Evolutionary conservation across 1,140 invertebrate genomes (phyloP).

Genomic region (Caenorhabditis briggsae): DNA sequence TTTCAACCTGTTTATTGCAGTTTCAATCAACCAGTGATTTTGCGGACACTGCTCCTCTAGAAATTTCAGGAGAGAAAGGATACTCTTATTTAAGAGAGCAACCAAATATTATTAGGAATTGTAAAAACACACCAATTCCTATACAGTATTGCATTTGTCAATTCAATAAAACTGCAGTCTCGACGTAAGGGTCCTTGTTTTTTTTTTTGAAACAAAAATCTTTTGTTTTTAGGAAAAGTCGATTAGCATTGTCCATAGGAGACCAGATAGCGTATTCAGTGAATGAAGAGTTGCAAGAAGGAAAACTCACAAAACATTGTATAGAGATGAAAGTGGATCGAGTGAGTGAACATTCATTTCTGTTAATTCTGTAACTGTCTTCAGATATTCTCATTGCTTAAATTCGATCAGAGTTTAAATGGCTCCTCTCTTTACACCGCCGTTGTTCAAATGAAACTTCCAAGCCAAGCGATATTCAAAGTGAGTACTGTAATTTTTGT

Average conservation of each 20-base stretch:
- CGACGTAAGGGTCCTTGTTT: neutral
- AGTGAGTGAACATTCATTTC: neutral
- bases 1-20: too few relatives aligned
- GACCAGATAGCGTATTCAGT: neutral
- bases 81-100: constrained; percentile 43
- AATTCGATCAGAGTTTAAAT: neutral
- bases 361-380: neutral
- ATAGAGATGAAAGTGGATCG: neutral
- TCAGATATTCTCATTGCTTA: neutral
- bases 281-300: constrained; percentile 3
- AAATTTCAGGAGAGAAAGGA: constrained; percentile 38
- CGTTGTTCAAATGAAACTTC: neutral
- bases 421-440: neutral
- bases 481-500: neutral
- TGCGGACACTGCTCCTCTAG: too few relatives aligned
- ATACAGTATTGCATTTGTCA: constrained; percentile 61
- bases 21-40: constrained; percentile 32
- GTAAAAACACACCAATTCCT: constrained; percentile 36
- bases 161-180: neutral
- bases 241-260: neutral
- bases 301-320: neutral
- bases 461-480: neutral
- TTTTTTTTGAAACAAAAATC: neutral
- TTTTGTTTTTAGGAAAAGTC: neutral
- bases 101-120: neutral